These are phyloP conservation scores for Catotricha subobsoleta DNA, from an alignment of 2,888 invertebrate genomes.

Conservation along the genomic window DNA sequence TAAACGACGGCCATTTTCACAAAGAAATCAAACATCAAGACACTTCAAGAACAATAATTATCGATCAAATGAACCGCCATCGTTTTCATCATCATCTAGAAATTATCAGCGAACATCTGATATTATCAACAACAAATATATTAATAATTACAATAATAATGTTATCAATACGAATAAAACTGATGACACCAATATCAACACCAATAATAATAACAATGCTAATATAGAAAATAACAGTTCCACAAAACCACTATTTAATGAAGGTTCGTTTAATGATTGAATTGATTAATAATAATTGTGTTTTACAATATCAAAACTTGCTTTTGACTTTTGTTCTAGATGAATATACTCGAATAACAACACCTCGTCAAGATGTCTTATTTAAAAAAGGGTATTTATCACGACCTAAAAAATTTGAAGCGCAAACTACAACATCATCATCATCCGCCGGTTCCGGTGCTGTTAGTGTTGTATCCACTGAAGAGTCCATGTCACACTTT, in stretches of 20 bases:
- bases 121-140: too few species aligned
- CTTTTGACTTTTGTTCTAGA: constrained; percentile 31
- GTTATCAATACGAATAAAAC: too few species aligned
- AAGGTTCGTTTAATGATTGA: constrained; percentile 10
- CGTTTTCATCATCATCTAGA: constrained; percentile 1
- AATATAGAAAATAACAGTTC: constrained; percentile 8
- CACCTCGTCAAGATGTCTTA: constrained; percentile 48
- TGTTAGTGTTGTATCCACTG: constrained; percentile 13
- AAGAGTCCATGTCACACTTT: constrained; percentile 12
- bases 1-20: constrained; percentile 9
- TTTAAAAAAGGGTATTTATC: constrained; percentile 50
- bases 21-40: constrained; percentile 3
- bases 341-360: constrained; percentile 50
- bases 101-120: too few species aligned
- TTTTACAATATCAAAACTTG: too few species aligned
- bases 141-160: too few species aligned
- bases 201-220: constrained; percentile 4
- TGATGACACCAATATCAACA: too few species aligned
- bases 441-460: constrained; percentile 11
- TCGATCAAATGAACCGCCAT: background rate
- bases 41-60: constrained; percentile 2
- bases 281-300: background rate
- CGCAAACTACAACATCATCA: constrained; percentile 10
- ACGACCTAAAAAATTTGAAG: constrained; percentile 18
- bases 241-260: constrained; percentile 12